These are phyloP conservation scores for Lasius platythorax DNA, from an alignment of 2,888 invertebrate species.

Conservation along the genomic window DNA sequence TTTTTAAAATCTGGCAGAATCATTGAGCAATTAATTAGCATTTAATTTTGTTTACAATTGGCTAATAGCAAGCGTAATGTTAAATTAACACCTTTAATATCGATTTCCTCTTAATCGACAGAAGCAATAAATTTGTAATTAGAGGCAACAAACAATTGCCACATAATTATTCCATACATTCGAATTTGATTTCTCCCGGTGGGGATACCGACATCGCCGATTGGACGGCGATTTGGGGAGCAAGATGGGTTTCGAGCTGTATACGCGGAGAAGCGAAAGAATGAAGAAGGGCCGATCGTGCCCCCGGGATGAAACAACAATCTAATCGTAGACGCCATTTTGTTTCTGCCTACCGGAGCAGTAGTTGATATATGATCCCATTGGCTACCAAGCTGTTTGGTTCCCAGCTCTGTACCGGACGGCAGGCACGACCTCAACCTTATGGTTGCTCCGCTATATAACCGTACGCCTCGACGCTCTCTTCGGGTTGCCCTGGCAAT, in stretches of 20 bases:
- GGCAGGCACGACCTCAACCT: slow-evolving; percentile 79
- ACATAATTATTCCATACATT: background rate
- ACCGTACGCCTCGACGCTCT: slow-evolving; percentile 77
- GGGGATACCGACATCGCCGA: slow-evolving; percentile 24
- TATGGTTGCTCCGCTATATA: slow-evolving; percentile 76
- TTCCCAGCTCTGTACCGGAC: slow-evolving; percentile 80
- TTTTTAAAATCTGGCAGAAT: no score
- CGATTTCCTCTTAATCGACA: no score
- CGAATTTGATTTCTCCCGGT: background rate
- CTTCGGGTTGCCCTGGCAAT: slow-evolving; percentile 80
- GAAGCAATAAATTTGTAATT: no score
- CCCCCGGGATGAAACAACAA: slow-evolving; percentile 72
- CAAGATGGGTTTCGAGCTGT: slow-evolving; percentile 42
- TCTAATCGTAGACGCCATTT: slow-evolving; percentile 79
- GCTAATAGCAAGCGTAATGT: no score
- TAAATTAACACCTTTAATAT: no score
- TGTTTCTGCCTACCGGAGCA: slow-evolving; percentile 82
- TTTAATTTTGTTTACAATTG: no score
- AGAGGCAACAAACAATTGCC: background rate
- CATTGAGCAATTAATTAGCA: no score
- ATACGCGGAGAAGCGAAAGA: slow-evolving; percentile 49
- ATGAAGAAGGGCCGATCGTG: slow-evolving; percentile 52
- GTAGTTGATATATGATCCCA: slow-evolving; percentile 85
- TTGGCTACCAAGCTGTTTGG: slow-evolving; percentile 84
- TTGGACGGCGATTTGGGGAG: slow-evolving; percentile 37